phyloP scores from a whole-genome alignment of 2,888 invertebrate species.

The Magallana nippona region DNA sequence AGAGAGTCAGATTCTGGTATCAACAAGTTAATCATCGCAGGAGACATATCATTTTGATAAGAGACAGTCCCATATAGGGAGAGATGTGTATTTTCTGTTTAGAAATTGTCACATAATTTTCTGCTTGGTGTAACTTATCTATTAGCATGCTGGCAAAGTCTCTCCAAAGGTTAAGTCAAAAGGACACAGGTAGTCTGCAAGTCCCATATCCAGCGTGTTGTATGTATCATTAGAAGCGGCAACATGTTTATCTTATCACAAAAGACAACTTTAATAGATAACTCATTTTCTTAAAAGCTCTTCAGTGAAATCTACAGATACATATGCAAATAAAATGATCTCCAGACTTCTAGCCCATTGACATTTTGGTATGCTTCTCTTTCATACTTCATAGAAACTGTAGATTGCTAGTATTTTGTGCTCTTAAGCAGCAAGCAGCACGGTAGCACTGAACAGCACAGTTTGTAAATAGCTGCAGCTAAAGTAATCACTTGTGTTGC shows the following conservation, averaged over 20 bases:
- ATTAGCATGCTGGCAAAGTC: conserved; percentile 8
- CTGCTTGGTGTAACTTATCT: conserved; percentile 1
- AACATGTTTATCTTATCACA: not conserved
- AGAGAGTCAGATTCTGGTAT: not conserved
- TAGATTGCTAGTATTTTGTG: too few relatives aligned
- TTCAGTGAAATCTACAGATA: not conserved
- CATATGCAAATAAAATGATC: too few relatives aligned
- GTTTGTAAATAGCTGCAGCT: too few relatives aligned
- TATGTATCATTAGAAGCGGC: not conserved
- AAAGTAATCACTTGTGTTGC: too few relatives aligned
- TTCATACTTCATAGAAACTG: too few relatives aligned
- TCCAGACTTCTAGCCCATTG: too few relatives aligned
- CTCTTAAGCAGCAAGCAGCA: too few relatives aligned
- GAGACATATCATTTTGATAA: not conserved
- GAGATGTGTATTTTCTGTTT: conserved; percentile 3
- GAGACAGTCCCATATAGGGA: not conserved
- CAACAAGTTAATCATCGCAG: not conserved
- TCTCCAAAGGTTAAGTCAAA: not conserved
- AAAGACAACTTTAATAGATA: not conserved
- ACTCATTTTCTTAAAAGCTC: not conserved
- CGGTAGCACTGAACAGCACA: too few relatives aligned
- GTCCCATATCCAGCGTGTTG: not conserved
- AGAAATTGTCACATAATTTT: conserved; percentile 1
- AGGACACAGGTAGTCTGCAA: conserved; percentile 6
- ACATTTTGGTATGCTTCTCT: too few relatives aligned